These are phyloP conservation scores for Lithophane leautieri DNA, from an alignment of 2,888 invertebrate genomes.

Conservation along the genomic window DNA sequence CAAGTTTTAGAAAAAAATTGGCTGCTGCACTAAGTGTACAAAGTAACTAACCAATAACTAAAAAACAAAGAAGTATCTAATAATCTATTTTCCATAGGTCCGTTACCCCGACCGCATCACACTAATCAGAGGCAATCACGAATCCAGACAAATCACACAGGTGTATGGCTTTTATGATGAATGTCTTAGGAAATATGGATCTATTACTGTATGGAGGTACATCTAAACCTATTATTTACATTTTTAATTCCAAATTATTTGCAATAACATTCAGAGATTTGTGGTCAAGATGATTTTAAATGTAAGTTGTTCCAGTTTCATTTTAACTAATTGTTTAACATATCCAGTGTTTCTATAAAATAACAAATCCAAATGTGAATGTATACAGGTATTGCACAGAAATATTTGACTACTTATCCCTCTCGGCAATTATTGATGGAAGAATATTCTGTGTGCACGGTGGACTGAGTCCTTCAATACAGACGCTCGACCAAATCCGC, in stretches of 20 bases:
- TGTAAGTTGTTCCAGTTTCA: background rate
- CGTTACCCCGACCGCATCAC: conserved; percentile 99
- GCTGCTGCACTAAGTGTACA: background rate
- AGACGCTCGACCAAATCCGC: conserved; percentile 99
- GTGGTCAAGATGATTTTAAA: background rate
- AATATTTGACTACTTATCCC: conserved; percentile 98
- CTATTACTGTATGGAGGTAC: conserved; percentile 98
- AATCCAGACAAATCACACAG: conserved; percentile 99
- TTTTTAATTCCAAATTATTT: background rate
- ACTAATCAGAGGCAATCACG: conserved; percentile 99
- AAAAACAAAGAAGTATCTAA: background rate
- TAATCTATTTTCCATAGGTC: conserved; percentile 91
- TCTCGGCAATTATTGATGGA: conserved; percentile 99
- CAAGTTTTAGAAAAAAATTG: background rate
- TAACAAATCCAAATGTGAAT: conserved; percentile 24
- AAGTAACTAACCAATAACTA: background rate
- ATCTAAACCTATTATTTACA: conserved; percentile 11
- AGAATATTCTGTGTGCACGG: conserved; percentile 99
- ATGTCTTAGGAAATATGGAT: conserved; percentile 99
- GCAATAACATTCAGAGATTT: background rate
- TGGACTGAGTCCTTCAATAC: conserved; percentile 99
- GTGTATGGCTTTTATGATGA: conserved; percentile 99
- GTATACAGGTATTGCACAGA: conserved; percentile 96
- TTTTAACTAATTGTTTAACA: background rate
- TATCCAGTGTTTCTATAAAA: background rate